A percentile compares a stretch with the other conserved stretches of the same genome.
These are phyloP conservation scores for Exocentrus adspersus DNA, from an alignment of 2,888 invertebrate species.

Conservation along the genomic window DNA sequence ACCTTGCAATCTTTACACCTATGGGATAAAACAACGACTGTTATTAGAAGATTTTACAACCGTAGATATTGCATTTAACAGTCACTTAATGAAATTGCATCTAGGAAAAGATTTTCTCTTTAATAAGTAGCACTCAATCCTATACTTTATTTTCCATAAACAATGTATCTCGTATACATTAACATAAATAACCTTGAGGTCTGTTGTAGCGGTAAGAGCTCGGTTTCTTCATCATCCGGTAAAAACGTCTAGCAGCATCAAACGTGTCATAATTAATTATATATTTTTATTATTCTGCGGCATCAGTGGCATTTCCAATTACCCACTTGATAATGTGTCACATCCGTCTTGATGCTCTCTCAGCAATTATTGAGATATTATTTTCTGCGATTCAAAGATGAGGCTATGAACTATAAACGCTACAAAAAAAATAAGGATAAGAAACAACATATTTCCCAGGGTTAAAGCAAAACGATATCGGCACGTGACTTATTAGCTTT, in stretches of 20 bases:
- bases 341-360: constrained; percentile 22
- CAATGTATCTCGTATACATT: neutral
- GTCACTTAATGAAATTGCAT: no score
- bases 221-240: neutral
- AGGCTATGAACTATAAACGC: no score
- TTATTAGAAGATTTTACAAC: no score
- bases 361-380: no score
- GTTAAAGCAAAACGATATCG: constrained; percentile 18
- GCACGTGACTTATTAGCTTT: no score
- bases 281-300: neutral
- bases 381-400: no score
- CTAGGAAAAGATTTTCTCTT: neutral
- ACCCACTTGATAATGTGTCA: neutral
- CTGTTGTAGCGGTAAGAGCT: neutral
- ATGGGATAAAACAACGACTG: no score
- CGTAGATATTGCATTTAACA: no score
- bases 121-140: neutral
- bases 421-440: no score
- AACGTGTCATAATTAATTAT: neutral
- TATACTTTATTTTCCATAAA: neutral
- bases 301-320: constrained; percentile 6
- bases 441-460: constrained; percentile 28
- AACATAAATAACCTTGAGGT: neutral
- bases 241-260: neutral
- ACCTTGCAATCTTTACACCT: no score